A percentile compares a stretch with the other conserved stretches of the same genome.
These are phyloP conservation scores for Mamestra brassicae DNA, from an alignment of 2,888 invertebrate genomes.

Conservation along the genomic window DNA sequence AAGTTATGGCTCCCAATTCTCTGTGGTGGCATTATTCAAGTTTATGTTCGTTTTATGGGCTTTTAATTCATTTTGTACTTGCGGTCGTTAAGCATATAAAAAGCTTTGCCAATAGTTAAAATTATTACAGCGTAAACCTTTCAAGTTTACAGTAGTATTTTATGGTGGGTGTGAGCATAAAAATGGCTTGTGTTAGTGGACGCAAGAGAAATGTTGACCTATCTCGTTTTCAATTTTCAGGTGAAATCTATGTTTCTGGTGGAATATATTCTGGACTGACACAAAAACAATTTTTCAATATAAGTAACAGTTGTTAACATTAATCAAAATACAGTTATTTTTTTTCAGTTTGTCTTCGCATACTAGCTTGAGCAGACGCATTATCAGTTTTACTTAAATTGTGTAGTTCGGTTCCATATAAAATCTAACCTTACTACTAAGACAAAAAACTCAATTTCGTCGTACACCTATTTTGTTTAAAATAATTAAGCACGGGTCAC, in stretches of 20 bases:
- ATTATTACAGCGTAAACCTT: constrained; percentile 42
- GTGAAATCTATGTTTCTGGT: background rate
- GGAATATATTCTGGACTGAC: no score
- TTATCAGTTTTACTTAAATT: no score
- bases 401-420: no score
- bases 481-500: no score
- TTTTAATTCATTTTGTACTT: constrained; percentile 55
- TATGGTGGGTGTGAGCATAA: constrained; percentile 22
- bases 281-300: no score
- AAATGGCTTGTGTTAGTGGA: background rate
- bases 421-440: no score
- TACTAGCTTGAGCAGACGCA: no score
- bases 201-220: background rate
- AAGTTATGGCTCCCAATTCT: constrained; percentile 10
- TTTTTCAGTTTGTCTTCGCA: no score
- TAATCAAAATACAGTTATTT: no score
- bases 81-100: constrained; percentile 53
- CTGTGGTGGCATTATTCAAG: constrained; percentile 22
- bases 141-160: constrained; percentile 27
- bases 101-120: constrained; percentile 50
- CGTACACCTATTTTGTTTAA: no score
- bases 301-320: no score
- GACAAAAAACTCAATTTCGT: no score
- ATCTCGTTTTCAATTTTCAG: background rate
- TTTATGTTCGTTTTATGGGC: constrained; percentile 47